Evolutionary conservation across 1,140 invertebrate species (phyloP).

Genomic region (Whitmania pigra): DNA sequence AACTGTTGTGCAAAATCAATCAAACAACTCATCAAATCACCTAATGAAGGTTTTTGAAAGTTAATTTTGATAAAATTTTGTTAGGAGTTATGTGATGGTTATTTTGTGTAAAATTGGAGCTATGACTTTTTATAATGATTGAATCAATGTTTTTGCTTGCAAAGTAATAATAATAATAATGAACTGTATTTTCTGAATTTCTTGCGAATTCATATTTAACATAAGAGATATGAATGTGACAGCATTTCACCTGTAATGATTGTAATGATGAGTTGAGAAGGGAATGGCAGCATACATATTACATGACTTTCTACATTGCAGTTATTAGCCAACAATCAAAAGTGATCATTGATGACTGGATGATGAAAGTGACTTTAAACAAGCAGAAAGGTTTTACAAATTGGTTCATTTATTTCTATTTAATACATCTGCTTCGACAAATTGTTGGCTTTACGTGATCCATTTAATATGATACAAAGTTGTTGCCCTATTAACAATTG

Average conservation of each 20-base stretch:
- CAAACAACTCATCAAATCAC: slow-evolving; percentile 69
- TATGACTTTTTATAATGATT: no score
- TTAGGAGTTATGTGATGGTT: neutral
- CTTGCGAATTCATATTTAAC: no score
- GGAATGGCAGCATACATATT: neutral
- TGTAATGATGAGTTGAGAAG: neutral
- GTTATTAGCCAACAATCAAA: neutral
- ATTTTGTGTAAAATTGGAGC: neutral
- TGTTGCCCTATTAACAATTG: no score
- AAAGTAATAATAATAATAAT: no score
- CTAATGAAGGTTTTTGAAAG: slow-evolving; percentile 53
- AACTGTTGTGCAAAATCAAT: slow-evolving; percentile 81
- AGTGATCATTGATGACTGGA: slow-evolving; percentile 9
- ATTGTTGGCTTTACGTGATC: no score
- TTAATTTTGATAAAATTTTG: neutral
- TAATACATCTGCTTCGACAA: no score
- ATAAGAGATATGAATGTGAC: no score
- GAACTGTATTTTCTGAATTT: no score
- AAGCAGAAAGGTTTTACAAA: neutral
- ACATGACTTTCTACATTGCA: neutral
- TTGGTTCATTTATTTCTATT: no score
- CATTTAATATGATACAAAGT: no score
- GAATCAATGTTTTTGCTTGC: no score
- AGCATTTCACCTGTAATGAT: no score
- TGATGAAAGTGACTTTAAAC: slow-evolving; percentile 1